A percentile compares a stretch with the other conserved stretches of the same genome.
phyloP scores from a whole-genome alignment of 2,888 invertebrate species.

The Keiferia lycopersicella region DNA sequence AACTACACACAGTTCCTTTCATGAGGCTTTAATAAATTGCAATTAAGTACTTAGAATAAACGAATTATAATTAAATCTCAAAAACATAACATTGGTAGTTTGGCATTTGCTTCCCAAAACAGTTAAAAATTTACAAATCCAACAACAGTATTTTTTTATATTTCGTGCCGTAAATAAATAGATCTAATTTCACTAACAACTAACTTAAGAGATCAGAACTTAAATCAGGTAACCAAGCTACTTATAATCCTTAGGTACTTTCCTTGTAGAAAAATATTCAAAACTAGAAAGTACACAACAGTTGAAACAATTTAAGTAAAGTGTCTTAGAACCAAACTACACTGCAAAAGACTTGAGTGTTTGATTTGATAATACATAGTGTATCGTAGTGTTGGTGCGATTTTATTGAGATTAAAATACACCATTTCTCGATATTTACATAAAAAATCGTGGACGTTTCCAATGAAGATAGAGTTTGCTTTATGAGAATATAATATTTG shows the following conservation, averaged over 20 bases:
- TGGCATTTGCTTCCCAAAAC: constrained; percentile 55
- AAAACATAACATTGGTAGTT: constrained; percentile 69
- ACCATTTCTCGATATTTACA: no score
- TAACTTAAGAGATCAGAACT: constrained; percentile 77
- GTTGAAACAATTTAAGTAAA: background rate
- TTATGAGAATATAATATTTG: background rate
- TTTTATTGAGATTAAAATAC: no score
- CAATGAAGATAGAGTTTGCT: no score
- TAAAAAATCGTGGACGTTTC: no score
- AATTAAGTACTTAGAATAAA: constrained; percentile 56
- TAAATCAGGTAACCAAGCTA: constrained; percentile 72
- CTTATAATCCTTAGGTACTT: constrained; percentile 30
- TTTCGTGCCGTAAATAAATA: constrained; percentile 59
- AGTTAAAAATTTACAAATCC: constrained; percentile 52
- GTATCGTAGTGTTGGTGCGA: no score
- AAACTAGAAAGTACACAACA: background rate
- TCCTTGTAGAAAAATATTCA: background rate
- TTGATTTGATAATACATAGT: no score
- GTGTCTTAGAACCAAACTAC: no score
- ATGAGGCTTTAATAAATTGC: constrained; percentile 46
- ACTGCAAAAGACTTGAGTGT: no score
- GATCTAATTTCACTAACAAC: constrained; percentile 56
- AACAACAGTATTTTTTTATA: constrained; percentile 48
- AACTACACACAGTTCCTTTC: constrained; percentile 26
- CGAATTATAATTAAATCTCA: constrained; percentile 64